These are phyloP conservation scores for Bombyx mandarina DNA, from an alignment of 1,140 invertebrate species.

Conservation along the genomic window DNA sequence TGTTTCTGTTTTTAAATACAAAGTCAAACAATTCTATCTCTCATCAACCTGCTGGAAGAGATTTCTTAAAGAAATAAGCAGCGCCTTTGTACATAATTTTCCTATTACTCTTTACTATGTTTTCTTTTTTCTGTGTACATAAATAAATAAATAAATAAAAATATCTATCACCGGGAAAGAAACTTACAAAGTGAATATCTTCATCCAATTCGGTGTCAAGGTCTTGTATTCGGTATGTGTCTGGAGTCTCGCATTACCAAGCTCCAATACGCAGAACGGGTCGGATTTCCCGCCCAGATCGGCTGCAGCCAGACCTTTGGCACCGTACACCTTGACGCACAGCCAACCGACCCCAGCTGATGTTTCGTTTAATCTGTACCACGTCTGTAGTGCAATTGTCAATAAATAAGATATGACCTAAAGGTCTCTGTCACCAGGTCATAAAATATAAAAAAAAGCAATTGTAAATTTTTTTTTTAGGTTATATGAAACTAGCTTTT, in stretches of 20 bases:
- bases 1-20: no score
- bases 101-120: no score
- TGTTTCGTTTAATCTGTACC: conserved; percentile 79
- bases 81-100: no score
- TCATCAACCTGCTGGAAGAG: no score
- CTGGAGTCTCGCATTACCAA: conserved; percentile 94
- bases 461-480: no score
- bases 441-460: no score
- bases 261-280: conserved; percentile 97
- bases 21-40: no score
- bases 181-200: conserved; percentile 97
- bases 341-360: conserved; percentile 89
- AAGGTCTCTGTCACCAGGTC: no score
- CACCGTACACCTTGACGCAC: conserved; percentile 91
- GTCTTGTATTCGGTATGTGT: conserved; percentile 99
- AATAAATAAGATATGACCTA: no score
- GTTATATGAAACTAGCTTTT: no score
- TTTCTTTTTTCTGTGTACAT: no score
- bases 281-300: conserved; percentile 95
- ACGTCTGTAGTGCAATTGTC: conserved; percentile 63
- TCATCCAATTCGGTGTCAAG: conserved; percentile 96
- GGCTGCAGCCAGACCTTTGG: conserved; percentile 89
- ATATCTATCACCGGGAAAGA: background rate
- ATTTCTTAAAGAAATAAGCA: no score
- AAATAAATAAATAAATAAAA: background rate